These are phyloP conservation scores for Gryon sp. DNA, from an alignment of 1,140 invertebrate genomes.

Conservation along the genomic window DNA sequence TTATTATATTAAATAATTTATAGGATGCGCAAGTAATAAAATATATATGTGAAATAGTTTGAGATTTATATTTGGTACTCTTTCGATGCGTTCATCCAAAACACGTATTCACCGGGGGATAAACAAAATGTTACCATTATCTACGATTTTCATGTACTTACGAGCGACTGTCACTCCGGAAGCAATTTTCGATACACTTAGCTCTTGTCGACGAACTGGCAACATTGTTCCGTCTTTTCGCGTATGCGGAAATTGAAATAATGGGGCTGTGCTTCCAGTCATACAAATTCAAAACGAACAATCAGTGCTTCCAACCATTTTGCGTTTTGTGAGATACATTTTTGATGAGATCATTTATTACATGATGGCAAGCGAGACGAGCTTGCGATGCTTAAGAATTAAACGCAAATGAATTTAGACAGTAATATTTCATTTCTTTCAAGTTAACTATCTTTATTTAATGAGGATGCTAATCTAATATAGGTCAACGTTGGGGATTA, in stretches of 20 bases:
- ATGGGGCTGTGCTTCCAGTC: constrained; percentile 2
- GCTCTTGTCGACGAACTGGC: constrained; percentile 1
- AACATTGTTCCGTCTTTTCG: constrained; percentile 20
- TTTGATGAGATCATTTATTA: too few species aligned
- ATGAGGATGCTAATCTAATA: too few species aligned
- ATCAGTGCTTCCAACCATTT: not conserved
- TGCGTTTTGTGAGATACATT: too few species aligned
- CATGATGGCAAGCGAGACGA: too few species aligned
- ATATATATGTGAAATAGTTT: not conserved
- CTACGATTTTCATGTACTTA: constrained; percentile 13
- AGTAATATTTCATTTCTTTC: too few species aligned
- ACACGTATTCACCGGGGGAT: constrained; percentile 4
- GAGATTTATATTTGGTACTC: constrained; percentile 6
- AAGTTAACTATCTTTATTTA: too few species aligned
- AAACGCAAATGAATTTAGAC: too few species aligned
- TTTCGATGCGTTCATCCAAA: not conserved
- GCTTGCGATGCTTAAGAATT: too few species aligned
- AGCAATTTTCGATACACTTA: constrained; percentile 24
- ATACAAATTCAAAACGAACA: constrained; percentile 4
- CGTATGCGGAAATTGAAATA: constrained; percentile 21
- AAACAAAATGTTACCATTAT: constrained; percentile 2
- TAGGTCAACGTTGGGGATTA: too few species aligned
- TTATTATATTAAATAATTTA: too few species aligned
- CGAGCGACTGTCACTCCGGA: constrained; percentile 16
- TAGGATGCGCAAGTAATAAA: too few species aligned